Evolutionary conservation across 2,888 invertebrate genomes (phyloP).

Genomic region (Apodemia duryi): DNA sequence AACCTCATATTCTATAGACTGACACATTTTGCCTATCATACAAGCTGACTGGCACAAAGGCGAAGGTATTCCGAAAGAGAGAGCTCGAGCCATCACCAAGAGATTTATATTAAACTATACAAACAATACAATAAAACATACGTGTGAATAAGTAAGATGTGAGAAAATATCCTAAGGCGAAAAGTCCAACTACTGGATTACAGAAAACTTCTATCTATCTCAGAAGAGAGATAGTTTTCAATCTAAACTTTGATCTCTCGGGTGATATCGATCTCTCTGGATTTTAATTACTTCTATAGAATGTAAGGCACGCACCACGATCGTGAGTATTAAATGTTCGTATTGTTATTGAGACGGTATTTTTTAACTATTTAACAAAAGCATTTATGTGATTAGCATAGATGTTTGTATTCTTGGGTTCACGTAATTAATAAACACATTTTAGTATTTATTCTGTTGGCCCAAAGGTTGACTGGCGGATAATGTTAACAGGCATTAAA

Average conservation of each 20-base stretch:
- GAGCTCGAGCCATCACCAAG: too few relatives aligned
- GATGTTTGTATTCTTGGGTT: too few relatives aligned
- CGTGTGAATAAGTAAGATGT: not conserved
- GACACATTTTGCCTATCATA: too few relatives aligned
- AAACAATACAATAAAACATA: not conserved
- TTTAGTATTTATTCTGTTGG: too few relatives aligned
- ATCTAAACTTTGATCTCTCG: constrained; percentile 30
- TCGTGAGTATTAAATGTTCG: not conserved
- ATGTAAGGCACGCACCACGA: constrained; percentile 26
- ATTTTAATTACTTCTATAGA: constrained; percentile 27
- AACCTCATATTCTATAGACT: too few relatives aligned
- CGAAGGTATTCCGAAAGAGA: too few relatives aligned
- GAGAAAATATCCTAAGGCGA: not conserved
- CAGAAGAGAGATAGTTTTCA: constrained; percentile 30
- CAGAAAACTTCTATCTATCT: constrained; percentile 7
- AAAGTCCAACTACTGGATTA: constrained; percentile 10
- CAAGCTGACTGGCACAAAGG: too few relatives aligned
- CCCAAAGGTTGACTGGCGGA: too few relatives aligned
- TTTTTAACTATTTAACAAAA: not conserved
- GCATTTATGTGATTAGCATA: too few relatives aligned
- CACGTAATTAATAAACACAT: too few relatives aligned
- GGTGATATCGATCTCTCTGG: constrained; percentile 27
- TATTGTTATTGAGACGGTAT: not conserved
- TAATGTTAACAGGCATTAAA: too few relatives aligned
- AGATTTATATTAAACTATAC: not conserved